phyloP scores from a whole-genome alignment of 2,888 invertebrate species.

The Amorpha juglandis region DNA sequence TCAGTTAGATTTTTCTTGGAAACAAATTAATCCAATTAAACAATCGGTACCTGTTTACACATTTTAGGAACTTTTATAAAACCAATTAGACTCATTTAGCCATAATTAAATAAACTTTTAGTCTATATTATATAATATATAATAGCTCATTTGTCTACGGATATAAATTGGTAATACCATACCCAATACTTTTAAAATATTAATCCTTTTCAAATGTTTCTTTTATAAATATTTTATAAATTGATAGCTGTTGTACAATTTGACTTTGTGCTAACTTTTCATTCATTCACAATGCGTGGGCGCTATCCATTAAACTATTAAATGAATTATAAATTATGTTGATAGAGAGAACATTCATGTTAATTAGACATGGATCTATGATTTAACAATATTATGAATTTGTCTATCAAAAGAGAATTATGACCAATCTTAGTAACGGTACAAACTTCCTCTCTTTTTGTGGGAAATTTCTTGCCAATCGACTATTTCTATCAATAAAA shows the following conservation, averaged over 20 bases:
- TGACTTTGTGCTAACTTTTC: background rate
- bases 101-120: background rate
- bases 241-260: background rate
- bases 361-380: slow-evolving; percentile 3
- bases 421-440: slow-evolving; percentile 1
- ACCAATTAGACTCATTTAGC: background rate
- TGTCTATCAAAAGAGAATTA: background rate
- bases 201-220: background rate
- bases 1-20: background rate
- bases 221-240: background rate
- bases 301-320: background rate
- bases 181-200: background rate
- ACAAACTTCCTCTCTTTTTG: slow-evolving; percentile 3
- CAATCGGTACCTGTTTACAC: background rate
- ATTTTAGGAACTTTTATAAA: background rate
- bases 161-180: background rate
- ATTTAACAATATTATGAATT: background rate
- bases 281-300: slow-evolving; percentile 1
- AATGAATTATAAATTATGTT: background rate
- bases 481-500: background rate
- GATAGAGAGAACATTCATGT: background rate
- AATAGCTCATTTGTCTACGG: slow-evolving; percentile 1
- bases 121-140: background rate
- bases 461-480: slow-evolving; percentile 9
- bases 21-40: background rate